Base-by-base conservation (phyloP, 2,797 vertebrate genomes). In the Zenarchopterus dispar region DNA sequence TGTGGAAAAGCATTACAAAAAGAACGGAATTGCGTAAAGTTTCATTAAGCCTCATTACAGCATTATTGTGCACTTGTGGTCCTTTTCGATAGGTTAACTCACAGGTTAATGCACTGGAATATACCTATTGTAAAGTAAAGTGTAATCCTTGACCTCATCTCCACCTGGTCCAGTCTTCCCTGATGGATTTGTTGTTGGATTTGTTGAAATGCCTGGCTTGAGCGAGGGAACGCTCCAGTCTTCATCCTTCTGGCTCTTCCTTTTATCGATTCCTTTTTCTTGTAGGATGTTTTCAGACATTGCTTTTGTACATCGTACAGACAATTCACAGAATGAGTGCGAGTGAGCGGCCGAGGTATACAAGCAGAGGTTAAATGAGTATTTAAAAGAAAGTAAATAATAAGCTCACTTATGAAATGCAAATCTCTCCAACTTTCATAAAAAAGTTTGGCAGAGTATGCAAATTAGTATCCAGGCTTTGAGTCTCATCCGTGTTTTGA, bases 121-220 rank as follows among this genome's bases (percentile, higher is more conserved):
- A 23, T 56, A 73, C 61, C 70, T 74, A 48, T 77, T 76, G 70
- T 81, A 53, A 77, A 77, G 75, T 77, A 71, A 75, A 79, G 78
- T 82, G 80, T 70, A 81, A 53, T 47, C 70, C 56, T 48, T 71
- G 82, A 85, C 80, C 82, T 76, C 43, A 60, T 78, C 74, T 78
- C 72, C 52, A 11, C 71, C 75, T 67, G 57, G 71, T 74, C 70
- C 77, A 6, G 53, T 59, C 58, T 70, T 11, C 77, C 58, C 72
- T 73, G 59, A 65, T 85, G 74, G 73, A 83, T 73, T 70, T 84
- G 77, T 81, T 71, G 57, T 81, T 46, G 44, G 18, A 22, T 36
- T 13, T 13, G 44, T 11, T 11, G 44, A 9, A 6, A 13, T 19
- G 44, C 44, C 44, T 46, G 2, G 26, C 51, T 54, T 28, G 52